Base-by-base conservation (phyloP, 2,113 vertebrate species). In the Etheostoma spectabile region DNA sequence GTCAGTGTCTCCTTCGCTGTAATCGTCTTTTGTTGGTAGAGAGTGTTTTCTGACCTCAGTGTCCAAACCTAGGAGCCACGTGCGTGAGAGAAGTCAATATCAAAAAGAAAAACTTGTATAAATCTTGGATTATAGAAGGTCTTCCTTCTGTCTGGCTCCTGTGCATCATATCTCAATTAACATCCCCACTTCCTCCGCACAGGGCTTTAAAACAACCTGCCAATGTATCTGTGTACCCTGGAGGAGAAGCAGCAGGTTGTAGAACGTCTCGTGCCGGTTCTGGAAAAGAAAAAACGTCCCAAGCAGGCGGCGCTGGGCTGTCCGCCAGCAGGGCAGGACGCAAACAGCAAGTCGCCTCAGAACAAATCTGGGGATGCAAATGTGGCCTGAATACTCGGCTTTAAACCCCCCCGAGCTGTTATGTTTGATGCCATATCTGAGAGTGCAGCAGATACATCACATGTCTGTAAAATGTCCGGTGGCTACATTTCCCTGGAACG, bases 291-390 rank as follows among this genome's bases (percentile, higher is more conserved):
- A 62, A 6, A 0, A 14, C 70, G 3, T 80, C 33, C 52, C 24
- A 4, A 21, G 52, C 38, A 74, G 30, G 42, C 14, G 7, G 21
- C 1, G 21, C 55, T 38, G 45, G 56, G 56, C 27, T 14, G 42
- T 67, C 27, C 12, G 10, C 66, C 61, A 53, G 15, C 57, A 33
- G 51, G 11, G 18, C 53, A 5, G 27, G 45, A 19, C 13, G 3
- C 76, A 38, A 30, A 55, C 66, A 82, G 60, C 66, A 60, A 15
- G 13, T 78, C 62, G 14, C 15, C 42, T 49, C 68, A 6, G 18
- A 38, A 24, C 1, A 53, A 75, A 61, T 76, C 0, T 77, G 66
- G 30, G 71, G 45, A 60, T 59, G 70, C 69, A 3, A 79, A 79
- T 79, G 63, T 6, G 70, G n/a, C n/a, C n/a, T n/a, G n/a, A n/a